Conservation (phyloP, 2,888 invertebrate species). For the Anodontia alba region DNA sequence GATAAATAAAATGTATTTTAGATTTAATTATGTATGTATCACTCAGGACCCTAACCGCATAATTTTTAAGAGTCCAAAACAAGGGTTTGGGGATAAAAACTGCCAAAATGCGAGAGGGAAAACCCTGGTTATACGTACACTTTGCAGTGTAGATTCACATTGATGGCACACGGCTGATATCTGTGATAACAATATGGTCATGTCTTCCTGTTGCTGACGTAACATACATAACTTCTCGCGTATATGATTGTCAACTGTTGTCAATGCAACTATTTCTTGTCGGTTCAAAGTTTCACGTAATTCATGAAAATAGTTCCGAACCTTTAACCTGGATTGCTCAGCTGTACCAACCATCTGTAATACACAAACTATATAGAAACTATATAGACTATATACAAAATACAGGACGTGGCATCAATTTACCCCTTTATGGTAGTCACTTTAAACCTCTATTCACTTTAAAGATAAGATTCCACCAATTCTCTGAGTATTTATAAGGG, state of each 20-base stretch:
- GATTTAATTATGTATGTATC: no score
- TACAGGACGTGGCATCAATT: no score
- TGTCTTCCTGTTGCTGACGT: constrained; percentile 87
- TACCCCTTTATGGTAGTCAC: no score
- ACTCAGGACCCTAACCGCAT: no score
- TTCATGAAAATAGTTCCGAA: constrained; percentile 86
- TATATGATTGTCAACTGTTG: constrained; percentile 87
- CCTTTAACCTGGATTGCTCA: constrained; percentile 85
- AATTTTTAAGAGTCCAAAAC: no score
- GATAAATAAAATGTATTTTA: no score
- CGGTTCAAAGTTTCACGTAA: constrained; percentile 86
- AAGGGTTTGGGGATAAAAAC: no score
- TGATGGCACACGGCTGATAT: constrained; percentile 87
- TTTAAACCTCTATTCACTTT: no score
- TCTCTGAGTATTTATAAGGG: no score
- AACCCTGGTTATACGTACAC: constrained; percentile 79
- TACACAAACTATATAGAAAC: no score
- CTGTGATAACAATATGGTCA: constrained; percentile 86
- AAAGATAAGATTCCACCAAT: no score
- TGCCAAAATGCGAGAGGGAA: no score
- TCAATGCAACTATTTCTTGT: constrained; percentile 87
- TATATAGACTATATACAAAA: neutral
- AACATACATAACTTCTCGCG: constrained; percentile 86
- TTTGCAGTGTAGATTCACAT: constrained; percentile 86
- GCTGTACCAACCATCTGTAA: constrained; percentile 84